Conservation (phyloP, 2,888 invertebrate genomes). For the Eupithecia subfuscata region DNA sequence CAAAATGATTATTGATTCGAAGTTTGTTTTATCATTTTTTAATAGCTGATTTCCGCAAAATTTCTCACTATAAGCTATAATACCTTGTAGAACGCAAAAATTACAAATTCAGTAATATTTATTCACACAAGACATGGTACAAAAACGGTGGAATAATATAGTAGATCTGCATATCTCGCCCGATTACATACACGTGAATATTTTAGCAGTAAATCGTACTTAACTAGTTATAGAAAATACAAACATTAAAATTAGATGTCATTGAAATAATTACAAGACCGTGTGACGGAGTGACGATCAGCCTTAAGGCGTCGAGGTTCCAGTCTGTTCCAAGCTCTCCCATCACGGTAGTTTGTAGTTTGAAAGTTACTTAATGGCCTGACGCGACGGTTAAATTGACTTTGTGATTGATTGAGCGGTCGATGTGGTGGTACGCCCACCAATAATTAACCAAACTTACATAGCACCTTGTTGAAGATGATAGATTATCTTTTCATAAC, state of each 20-base stretch:
- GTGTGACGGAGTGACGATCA: no score
- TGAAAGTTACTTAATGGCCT: constrained; percentile 45
- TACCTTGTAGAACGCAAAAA: not conserved
- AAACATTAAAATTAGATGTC: no score
- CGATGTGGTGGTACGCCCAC: constrained; percentile 41
- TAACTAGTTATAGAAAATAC: no score
- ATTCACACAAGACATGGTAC: no score
- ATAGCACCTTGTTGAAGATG: constrained; percentile 20
- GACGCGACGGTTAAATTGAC: constrained; percentile 51
- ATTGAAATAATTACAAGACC: no score
- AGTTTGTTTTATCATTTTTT: not conserved
- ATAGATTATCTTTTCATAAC: constrained; percentile 29
- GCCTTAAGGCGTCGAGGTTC: constrained; percentile 4
- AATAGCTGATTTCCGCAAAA: not conserved
- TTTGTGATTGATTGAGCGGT: constrained; percentile 50
- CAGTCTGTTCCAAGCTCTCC: constrained; percentile 17
- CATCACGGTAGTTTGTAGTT: constrained; percentile 40
- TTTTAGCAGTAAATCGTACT: no score
- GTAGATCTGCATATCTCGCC: no score
- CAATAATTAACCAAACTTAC: constrained; percentile 21
- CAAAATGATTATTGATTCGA: not conserved
- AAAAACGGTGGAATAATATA: no score
- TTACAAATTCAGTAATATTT: not conserved
- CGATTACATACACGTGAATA: not conserved
- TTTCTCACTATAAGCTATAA: no score